phyloP scores from a whole-genome alignment of 2,113 vertebrate genomes.

The Tenrec ecaudatus region DNA sequence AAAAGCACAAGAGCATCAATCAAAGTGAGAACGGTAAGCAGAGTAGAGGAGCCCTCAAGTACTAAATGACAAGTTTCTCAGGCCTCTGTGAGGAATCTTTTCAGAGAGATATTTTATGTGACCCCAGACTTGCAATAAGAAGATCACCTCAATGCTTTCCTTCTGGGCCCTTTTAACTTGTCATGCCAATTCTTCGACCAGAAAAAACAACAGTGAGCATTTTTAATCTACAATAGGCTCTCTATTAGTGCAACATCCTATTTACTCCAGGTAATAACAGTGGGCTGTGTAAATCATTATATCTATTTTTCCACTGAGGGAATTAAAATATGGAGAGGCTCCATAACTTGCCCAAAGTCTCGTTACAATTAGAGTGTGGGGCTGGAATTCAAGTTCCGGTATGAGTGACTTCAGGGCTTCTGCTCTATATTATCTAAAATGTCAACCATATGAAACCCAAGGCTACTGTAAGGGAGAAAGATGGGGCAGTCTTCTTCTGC shows the following conservation, averaged over 20 bases:
- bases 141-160: not conserved
- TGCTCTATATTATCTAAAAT: not conserved
- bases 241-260: not conserved
- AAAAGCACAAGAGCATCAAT: not conserved
- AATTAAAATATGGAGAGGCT: not conserved
- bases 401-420: not conserved
- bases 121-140: not conserved
- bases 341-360: not conserved
- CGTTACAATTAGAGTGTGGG: not conserved
- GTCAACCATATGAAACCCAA: not conserved
- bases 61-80: not conserved
- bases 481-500: not conserved
- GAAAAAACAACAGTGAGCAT: not conserved
- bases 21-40: not conserved
- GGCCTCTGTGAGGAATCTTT: not conserved
- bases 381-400: not conserved
- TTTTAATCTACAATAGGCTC: not conserved
- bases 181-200: not conserved
- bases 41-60: not conserved
- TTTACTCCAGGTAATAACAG: not conserved
- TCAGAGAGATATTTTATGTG: not conserved
- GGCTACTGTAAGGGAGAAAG: not conserved
- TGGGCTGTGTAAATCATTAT: not conserved
- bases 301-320: not conserved
- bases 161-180: not conserved